Conservation (phyloP, 2,888 invertebrate species). For the Lymantria monacha region DNA sequence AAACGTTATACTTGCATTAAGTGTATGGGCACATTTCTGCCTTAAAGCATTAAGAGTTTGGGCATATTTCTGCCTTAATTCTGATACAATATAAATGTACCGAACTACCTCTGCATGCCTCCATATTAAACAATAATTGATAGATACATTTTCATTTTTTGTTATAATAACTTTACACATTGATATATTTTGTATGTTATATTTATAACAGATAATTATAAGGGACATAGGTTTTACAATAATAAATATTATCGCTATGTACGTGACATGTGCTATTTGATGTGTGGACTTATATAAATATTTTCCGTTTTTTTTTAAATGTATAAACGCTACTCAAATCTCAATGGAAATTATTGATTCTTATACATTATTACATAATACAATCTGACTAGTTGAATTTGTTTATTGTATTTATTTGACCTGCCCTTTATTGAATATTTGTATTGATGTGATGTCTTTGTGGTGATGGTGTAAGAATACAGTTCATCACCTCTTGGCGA, state of each 20-base stretch:
- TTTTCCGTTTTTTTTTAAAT: conserved; percentile 51
- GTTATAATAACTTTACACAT: conserved; percentile 60
- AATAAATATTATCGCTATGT: conserved; percentile 35
- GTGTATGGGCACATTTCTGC: conserved; percentile 24
- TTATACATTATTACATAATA: conserved; percentile 61
- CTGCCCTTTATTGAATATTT: background rate
- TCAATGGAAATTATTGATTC: conserved; percentile 58
- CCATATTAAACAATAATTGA: conserved; percentile 62
- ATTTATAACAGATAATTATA: conserved; percentile 48
- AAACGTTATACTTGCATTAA: conserved; percentile 7
- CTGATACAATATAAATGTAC: conserved; percentile 52
- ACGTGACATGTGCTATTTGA: conserved; percentile 38
- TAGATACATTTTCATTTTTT: conserved; percentile 53
- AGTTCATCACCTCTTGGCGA: too few species aligned
- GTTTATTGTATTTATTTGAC: conserved; percentile 33
- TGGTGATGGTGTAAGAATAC: too few species aligned
- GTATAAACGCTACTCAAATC: conserved; percentile 61
- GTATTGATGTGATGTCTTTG: too few species aligned
- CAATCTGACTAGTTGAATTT: conserved; percentile 66
- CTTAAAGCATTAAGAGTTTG: conserved; percentile 20
- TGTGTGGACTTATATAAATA: conserved; percentile 49
- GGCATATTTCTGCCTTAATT: conserved; percentile 34
- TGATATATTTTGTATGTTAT: conserved; percentile 71
- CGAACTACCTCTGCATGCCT: conserved; percentile 79
- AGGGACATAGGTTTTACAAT: conserved; percentile 42